These are phyloP conservation scores for Epizoanthus illoricatus DNA, from an alignment of 92 coral and sea anemone genomes.

Conservation along the genomic window DNA sequence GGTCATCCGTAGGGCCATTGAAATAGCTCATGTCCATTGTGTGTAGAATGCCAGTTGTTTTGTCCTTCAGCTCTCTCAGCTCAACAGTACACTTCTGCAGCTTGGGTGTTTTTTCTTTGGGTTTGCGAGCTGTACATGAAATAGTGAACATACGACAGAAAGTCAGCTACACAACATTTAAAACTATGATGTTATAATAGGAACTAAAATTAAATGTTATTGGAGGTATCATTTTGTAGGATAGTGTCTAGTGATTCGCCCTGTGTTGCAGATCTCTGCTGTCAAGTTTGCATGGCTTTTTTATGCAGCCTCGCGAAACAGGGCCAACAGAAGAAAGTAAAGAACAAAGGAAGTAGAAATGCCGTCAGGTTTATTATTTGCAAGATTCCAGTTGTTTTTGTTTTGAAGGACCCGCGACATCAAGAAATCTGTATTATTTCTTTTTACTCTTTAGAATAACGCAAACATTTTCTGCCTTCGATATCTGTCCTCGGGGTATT, in stretches of 20 bases:
- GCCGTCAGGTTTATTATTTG: too few species aligned
- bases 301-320: background rate
- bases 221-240: too few species aligned
- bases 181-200: too few species aligned
- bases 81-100: constrained; percentile 56
- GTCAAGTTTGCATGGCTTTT: background rate
- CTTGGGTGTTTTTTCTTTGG: constrained; percentile 58
- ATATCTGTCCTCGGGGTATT: background rate
- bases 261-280: background rate
- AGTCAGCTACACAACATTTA: background rate
- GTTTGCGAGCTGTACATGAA: constrained; percentile 28
- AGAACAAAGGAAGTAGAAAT: too few species aligned
- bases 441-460: too few species aligned
- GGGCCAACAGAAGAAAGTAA: too few species aligned
- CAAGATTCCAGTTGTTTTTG: too few species aligned
- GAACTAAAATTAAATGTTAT: too few species aligned
- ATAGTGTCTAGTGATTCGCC: too few species aligned
- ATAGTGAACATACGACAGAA: background rate
- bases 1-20: constrained; percentile 59
- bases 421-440: too few species aligned
- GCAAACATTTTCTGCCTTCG: background rate
- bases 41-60: constrained; percentile 48
- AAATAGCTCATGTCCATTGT: constrained; percentile 28
- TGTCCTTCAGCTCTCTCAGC: constrained; percentile 59
- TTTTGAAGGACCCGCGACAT: too few species aligned